These are phyloP conservation scores for Myotis davidii DNA, from an alignment of 2,113 vertebrate species.

Conservation along the genomic window DNA sequence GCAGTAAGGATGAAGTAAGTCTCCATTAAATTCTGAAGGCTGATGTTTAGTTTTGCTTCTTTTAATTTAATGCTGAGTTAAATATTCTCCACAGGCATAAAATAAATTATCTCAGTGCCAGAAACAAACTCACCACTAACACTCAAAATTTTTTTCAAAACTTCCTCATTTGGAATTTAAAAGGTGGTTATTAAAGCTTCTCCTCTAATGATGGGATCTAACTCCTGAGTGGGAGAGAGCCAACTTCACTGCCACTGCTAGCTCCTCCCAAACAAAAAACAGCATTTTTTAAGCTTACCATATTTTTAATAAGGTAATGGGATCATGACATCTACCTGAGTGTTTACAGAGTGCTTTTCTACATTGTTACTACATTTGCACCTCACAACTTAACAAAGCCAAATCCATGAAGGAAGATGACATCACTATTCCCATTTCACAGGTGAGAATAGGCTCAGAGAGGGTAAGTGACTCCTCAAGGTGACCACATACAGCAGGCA, in stretches of 20 bases:
- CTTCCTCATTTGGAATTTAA: neutral
- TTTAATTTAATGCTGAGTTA: conserved; percentile 38
- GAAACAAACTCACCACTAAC: conserved; percentile 48
- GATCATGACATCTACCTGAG: neutral
- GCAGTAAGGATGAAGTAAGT: conserved; percentile 14
- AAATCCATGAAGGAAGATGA: neutral
- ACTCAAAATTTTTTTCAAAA: neutral
- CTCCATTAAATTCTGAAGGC: conserved; percentile 4
- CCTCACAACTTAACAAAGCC: neutral
- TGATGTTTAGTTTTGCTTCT: conserved; percentile 4
- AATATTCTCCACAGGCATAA: neutral
- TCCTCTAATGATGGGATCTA: neutral
- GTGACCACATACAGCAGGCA: neutral
- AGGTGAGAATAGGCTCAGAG: neutral
- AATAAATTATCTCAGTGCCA: conserved; percentile 42
- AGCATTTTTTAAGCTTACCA: neutral
- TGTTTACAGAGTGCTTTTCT: neutral
- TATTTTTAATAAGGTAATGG: neutral
- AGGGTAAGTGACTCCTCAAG: neutral
- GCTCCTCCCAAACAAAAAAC: neutral
- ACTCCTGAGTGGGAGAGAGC: neutral
- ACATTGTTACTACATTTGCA: neutral
- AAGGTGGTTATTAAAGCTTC: neutral
- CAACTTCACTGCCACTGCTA: neutral
- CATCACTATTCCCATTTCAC: neutral